phyloP scores from a whole-genome alignment of 2,797 vertebrate genomes.

The Chrysocyon brachyurus region DNA sequence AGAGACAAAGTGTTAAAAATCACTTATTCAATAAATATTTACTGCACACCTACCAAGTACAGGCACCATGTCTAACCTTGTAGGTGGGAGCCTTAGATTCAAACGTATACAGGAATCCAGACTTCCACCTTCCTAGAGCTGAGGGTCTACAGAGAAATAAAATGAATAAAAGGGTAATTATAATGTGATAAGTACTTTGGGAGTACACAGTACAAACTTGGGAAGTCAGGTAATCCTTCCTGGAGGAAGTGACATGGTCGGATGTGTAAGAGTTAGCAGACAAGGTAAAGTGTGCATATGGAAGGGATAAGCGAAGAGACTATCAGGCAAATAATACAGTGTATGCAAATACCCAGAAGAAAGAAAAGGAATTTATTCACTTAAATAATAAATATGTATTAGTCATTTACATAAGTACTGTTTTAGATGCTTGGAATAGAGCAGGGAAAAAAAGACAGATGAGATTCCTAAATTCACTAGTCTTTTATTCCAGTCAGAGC shows the following conservation, averaged over 20 bases:
- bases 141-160: background rate
- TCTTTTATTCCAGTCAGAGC: background rate
- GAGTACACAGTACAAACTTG: background rate
- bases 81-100: background rate
- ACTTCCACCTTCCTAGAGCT: background rate
- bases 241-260: background rate
- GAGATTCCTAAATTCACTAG: background rate
- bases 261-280: background rate
- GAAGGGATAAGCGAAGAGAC: background rate
- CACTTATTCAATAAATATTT: background rate
- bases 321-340: background rate
- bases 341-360: background rate
- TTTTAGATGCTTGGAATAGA: background rate
- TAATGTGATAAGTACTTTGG: background rate
- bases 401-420: background rate
- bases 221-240: background rate
- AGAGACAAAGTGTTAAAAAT: background rate
- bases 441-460: background rate
- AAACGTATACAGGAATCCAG: background rate
- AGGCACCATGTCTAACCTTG: background rate
- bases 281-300: background rate
- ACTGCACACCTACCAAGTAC: background rate
- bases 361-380: background rate
- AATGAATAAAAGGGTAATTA: background rate
- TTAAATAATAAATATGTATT: background rate